These are phyloP conservation scores for Monodelphis domestica DNA, from an alignment of 2,797 vertebrate genomes.

Conservation along the genomic window DNA sequence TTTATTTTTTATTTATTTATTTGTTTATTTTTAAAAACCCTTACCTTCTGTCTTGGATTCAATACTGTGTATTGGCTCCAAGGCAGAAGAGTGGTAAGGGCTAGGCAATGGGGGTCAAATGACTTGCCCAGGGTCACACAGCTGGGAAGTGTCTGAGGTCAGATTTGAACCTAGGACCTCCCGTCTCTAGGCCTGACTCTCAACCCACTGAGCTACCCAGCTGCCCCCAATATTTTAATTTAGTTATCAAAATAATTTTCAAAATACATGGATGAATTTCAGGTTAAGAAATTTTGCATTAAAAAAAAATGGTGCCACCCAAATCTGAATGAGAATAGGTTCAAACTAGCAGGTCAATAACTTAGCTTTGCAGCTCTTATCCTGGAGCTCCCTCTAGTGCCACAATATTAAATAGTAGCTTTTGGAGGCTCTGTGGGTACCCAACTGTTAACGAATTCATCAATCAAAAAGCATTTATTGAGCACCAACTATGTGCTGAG, in stretches of 20 bases:
- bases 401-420: background rate
- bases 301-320: background rate
- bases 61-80: too few relatives aligned
- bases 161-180: too few relatives aligned
- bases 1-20: too few relatives aligned
- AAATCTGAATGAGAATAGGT: background rate
- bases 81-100: too few relatives aligned
- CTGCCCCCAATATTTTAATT: too few relatives aligned
- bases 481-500: background rate
- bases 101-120: too few relatives aligned
- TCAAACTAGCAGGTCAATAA: fast-evolving
- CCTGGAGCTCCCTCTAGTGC: constrained; percentile 73
- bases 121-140: too few relatives aligned
- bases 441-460: background rate
- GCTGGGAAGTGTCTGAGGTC: too few relatives aligned
- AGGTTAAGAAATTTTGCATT: background rate
- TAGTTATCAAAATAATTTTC: background rate
- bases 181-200: too few relatives aligned
- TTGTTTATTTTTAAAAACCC: too few relatives aligned
- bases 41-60: too few relatives aligned
- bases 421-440: background rate
- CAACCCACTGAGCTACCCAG: too few relatives aligned
- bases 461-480: background rate
- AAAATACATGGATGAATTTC: background rate
- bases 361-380: background rate